Percentiles rank a stretch among this genome's conserved stretches.
phyloP scores from a whole-genome alignment of 2,113 vertebrate genomes.

The Hippocampus comes region DNA sequence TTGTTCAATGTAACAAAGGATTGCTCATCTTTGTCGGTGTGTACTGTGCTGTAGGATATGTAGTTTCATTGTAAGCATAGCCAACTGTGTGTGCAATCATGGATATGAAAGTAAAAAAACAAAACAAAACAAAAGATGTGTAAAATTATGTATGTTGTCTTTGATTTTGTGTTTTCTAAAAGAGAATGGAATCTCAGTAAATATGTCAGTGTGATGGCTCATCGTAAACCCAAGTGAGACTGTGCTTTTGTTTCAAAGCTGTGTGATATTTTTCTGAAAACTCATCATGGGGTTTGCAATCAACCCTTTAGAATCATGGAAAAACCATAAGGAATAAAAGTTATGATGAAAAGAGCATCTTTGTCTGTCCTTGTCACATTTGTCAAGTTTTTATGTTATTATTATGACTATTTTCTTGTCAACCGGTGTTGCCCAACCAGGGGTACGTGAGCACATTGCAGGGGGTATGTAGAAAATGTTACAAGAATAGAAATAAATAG shows the following conservation, averaged over 20 bases:
- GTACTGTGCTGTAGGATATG: constrained; percentile 85
- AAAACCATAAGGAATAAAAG: constrained; percentile 67
- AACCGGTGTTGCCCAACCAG: no score
- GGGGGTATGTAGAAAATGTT: no score
- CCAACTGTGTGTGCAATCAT: constrained; percentile 71
- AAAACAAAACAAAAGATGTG: constrained; percentile 48
- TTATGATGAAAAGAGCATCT: constrained; percentile 6
- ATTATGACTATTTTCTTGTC: neutral
- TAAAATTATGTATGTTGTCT: constrained; percentile 73
- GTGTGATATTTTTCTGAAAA: constrained; percentile 64
- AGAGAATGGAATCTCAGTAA: constrained; percentile 66
- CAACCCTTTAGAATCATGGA: constrained; percentile 60
- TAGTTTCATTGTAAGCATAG: constrained; percentile 84
- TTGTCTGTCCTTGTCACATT: constrained; percentile 11
- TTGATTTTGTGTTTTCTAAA: constrained; percentile 79
- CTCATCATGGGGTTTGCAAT: constrained; percentile 46
- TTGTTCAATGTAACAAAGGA: constrained; percentile 70
- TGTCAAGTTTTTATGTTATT: neutral
- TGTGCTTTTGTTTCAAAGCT: constrained; percentile 67
- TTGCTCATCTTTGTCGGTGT: constrained; percentile 73
- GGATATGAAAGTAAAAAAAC: constrained; percentile 50
- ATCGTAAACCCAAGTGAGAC: constrained; percentile 64
- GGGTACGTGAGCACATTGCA: no score
- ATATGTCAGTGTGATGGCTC: constrained; percentile 67
- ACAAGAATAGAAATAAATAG: no score